A percentile compares a stretch with the other conserved stretches of the same genome.
Evolutionary conservation across 2,888 invertebrate genomes (phyloP).

Genomic region (Polymixis lichenea): DNA sequence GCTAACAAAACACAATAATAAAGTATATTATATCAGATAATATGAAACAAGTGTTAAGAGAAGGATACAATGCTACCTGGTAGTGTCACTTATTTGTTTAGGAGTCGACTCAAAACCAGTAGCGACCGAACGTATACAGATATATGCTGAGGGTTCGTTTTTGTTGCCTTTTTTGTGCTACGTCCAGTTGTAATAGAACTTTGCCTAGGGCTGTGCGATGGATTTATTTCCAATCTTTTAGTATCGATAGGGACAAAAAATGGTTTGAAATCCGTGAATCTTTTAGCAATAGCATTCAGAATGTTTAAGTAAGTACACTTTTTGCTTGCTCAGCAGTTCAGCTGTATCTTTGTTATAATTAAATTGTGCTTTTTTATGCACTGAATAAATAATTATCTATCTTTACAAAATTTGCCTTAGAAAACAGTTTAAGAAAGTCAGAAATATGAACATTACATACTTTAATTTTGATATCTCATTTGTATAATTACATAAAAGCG

Average conservation of each 20-base stretch:
- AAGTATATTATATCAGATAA: slow-evolving; percentile 87
- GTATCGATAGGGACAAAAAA: slow-evolving; percentile 3
- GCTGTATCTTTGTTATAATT: not conserved
- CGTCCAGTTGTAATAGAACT: slow-evolving; percentile 85
- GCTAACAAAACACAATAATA: slow-evolving; percentile 57
- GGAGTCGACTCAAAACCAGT: slow-evolving; percentile 89
- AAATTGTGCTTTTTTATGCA: not conserved
- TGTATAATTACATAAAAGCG: slow-evolving; percentile 66
- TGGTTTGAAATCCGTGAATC: not conserved
- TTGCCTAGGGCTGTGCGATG: slow-evolving; percentile 76
- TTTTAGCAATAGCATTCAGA: not conserved
- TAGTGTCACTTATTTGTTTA: slow-evolving; percentile 89
- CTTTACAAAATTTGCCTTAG: too few relatives aligned
- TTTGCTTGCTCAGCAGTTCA: not conserved
- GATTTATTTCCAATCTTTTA: slow-evolving; percentile 8
- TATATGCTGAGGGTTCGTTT: slow-evolving; percentile 82
- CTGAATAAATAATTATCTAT: not conserved
- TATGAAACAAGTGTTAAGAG: slow-evolving; percentile 87
- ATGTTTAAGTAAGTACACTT: not conserved
- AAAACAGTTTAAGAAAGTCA: not conserved
- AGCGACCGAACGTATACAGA: slow-evolving; percentile 83
- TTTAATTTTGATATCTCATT: slow-evolving; percentile 44
- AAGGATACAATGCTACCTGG: slow-evolving; percentile 86
- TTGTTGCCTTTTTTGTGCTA: slow-evolving; percentile 85
- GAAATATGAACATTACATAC: not conserved